Conservation (phyloP, 2,113 vertebrate species). For the Microcebus lehilahytsara region DNA sequence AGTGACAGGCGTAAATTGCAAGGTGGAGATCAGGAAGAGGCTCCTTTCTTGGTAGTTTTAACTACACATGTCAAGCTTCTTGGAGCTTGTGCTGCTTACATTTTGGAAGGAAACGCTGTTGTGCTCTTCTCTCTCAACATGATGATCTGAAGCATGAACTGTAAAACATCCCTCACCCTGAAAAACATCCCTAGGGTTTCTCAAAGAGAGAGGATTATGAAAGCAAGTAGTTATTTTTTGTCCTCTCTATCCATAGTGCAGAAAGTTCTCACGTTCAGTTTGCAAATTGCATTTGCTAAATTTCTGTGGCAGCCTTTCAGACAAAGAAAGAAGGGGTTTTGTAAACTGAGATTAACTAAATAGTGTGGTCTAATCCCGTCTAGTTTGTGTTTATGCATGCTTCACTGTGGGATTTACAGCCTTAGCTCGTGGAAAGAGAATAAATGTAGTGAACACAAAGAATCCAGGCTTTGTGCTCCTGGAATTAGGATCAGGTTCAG, state of each 20-base stretch:
- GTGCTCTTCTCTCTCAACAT: constrained; percentile 62
- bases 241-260: constrained; percentile 63
- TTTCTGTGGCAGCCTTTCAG: constrained; percentile 81
- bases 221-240: constrained; percentile 72
- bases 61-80: constrained; percentile 62
- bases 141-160: constrained; percentile 75
- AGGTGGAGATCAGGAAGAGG: not conserved
- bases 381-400: constrained; percentile 84
- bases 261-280: constrained; percentile 79
- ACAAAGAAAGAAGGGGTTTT: constrained; percentile 75
- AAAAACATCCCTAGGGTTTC: constrained; percentile 71
- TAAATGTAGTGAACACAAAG: constrained; percentile 76
- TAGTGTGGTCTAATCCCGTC: constrained; percentile 81
- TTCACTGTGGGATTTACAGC: constrained; percentile 81
- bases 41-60: constrained; percentile 59
- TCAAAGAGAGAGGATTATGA: constrained; percentile 70
- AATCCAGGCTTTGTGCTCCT: constrained; percentile 75
- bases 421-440: constrained; percentile 80
- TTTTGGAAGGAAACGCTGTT: constrained; percentile 58
- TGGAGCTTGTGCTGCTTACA: not conserved
- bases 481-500: constrained; percentile 82
- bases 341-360: constrained; percentile 84
- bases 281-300: constrained; percentile 83
- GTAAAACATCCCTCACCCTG: constrained; percentile 68
- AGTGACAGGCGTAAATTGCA: not conserved